Conservation (phyloP, 2,888 invertebrate genomes). For the Leptopterna dolabrata region DNA sequence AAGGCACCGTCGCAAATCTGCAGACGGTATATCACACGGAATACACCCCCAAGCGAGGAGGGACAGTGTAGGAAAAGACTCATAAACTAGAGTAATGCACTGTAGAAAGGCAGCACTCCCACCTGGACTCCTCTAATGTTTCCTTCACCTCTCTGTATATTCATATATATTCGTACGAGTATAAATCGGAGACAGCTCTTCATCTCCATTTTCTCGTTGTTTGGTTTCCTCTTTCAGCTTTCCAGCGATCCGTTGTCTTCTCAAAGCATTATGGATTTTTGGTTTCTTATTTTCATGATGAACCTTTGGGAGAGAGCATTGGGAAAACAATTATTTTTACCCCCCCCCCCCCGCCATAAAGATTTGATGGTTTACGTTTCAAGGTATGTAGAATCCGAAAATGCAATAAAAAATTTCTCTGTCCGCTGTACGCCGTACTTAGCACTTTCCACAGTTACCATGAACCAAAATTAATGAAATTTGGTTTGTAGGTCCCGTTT, state of each 20-base stretch:
- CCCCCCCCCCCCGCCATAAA: too few species aligned
- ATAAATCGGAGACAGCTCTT: background rate
- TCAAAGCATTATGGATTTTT: background rate
- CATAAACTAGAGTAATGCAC: slow-evolving; percentile 37
- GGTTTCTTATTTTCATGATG: too few species aligned
- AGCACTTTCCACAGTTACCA: too few species aligned
- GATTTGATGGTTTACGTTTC: too few species aligned
- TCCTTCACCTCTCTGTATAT: slow-evolving; percentile 1
- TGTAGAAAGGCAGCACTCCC: background rate
- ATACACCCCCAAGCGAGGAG: slow-evolving; percentile 13
- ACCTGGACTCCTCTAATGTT: slow-evolving; percentile 22
- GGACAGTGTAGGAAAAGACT: slow-evolving; percentile 16
- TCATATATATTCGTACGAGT: background rate
- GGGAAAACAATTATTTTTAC: too few species aligned
- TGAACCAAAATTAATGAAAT: too few species aligned
- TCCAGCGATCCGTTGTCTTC: background rate
- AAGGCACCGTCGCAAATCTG: slow-evolving; percentile 18
- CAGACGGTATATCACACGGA: slow-evolving; percentile 29
- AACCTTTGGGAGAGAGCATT: too few species aligned
- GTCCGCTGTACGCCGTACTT: too few species aligned
- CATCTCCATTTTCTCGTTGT: background rate
- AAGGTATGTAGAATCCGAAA: too few species aligned
- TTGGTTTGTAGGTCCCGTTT: too few species aligned
- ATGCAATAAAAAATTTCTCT: too few species aligned
- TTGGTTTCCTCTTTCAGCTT: background rate